Conservation (phyloP, 2,797 vertebrate species). For the Bradypus variegatus region DNA sequence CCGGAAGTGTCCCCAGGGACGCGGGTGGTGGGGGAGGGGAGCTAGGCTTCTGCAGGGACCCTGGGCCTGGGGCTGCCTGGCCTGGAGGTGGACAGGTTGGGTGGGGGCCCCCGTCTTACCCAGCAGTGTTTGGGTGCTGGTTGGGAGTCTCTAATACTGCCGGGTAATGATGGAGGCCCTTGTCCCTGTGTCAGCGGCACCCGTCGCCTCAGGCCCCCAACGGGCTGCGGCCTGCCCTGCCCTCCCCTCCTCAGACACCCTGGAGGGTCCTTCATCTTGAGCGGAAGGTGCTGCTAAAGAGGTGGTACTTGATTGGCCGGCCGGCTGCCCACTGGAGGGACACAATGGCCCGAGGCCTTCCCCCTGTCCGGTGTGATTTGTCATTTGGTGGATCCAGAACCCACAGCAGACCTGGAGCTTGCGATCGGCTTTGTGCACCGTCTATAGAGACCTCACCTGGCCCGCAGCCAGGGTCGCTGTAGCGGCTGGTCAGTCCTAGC, state of each 20-base stretch:
- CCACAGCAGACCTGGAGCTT: background rate
- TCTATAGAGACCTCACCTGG: background rate
- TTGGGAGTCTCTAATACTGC: conserved; percentile 69
- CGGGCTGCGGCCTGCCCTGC: background rate
- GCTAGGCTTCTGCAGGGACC: background rate
- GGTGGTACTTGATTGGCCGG: conserved; percentile 4
- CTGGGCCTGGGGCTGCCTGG: background rate
- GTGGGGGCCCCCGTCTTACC: conserved; percentile 66
- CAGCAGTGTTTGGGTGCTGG: conserved; percentile 68
- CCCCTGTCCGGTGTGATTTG: conserved; percentile 33
- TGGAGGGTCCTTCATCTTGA: background rate
- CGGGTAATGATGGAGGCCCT: conserved; percentile 70
- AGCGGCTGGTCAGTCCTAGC: background rate
- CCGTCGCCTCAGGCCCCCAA: background rate
- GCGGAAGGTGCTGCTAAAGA: background rate
- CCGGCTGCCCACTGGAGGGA: conserved; percentile 22
- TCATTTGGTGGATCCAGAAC: conserved; percentile 29
- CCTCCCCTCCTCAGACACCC: background rate
- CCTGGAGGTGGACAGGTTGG: conserved; percentile 11
- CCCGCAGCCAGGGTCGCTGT: background rate
- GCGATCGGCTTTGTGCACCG: background rate
- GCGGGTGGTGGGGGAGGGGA: conserved; percentile 42
- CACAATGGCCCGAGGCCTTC: conserved; percentile 31
- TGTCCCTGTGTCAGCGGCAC: conserved; percentile 26
- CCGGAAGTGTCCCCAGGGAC: conserved; percentile 58